These are phyloP conservation scores for Unio pictorum DNA, from an alignment of 2,888 invertebrate genomes.

Conservation along the genomic window DNA sequence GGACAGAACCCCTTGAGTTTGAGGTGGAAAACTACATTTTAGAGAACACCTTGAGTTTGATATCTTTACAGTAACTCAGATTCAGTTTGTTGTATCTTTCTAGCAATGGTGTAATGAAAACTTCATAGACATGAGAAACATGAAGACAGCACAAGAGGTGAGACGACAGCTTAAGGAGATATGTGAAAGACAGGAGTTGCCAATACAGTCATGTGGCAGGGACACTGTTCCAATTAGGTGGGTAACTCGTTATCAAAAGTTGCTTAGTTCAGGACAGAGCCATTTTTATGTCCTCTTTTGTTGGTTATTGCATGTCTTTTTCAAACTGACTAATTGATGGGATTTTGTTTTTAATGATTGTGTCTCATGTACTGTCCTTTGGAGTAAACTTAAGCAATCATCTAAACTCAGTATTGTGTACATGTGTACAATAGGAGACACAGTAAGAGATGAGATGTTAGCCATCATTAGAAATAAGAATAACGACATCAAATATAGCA, in stretches of 20 bases:
- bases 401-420: no score
- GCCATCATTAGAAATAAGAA: no score
- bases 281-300: no score
- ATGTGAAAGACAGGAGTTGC: conserved; percentile 78
- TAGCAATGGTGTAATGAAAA: conserved; percentile 90
- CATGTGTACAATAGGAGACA: no score
- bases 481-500: no score
- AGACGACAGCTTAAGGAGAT: conserved; percentile 84
- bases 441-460: no score
- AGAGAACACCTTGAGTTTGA: no score
- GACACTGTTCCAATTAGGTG: conserved; percentile 71
- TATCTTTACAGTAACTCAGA: no score
- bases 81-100: conserved; percentile 2
- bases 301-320: neutral
- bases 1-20: no score
- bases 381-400: no score
- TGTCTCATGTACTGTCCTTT: neutral
- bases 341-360: neutral
- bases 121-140: conserved; percentile 86
- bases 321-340: neutral
- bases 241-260: neutral
- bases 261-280: no score
- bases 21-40: no score
- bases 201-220: conserved; percentile 78
- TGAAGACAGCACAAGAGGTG: conserved; percentile 86